Evolutionary conservation across 2,113 vertebrate species (phyloP).

Genomic region (Chunga burmeisteri): DNA sequence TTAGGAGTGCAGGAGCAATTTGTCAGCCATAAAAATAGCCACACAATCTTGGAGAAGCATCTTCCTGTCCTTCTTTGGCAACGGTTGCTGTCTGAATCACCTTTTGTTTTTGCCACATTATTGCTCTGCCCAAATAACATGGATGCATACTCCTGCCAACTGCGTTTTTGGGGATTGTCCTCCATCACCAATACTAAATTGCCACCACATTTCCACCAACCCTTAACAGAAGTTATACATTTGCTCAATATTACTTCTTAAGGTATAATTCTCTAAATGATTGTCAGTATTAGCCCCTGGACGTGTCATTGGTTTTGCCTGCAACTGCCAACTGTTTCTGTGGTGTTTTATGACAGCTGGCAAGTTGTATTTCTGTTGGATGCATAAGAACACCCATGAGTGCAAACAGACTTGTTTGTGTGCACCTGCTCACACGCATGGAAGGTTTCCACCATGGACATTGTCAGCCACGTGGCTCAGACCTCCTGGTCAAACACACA

Average conservation of each 20-base stretch:
- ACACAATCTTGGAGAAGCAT: not conserved
- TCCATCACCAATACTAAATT: not conserved
- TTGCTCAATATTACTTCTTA: not conserved
- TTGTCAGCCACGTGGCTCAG: not conserved
- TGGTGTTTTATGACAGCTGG: not conserved
- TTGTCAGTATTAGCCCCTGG: not conserved
- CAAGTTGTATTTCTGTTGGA: not conserved
- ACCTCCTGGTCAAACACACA: not conserved
- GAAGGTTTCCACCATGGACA: not conserved
- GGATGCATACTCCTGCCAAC: not conserved
- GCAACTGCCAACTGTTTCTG: not conserved
- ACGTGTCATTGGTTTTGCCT: not conserved
- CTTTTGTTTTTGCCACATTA: not conserved
- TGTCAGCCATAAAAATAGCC: not conserved
- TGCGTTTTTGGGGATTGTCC: not conserved
- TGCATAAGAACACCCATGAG: not conserved
- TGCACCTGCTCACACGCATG: rapidly evolving
- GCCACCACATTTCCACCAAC: not conserved
- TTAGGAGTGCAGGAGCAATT: not conserved
- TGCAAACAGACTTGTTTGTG: not conserved
- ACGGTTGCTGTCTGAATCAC: not conserved
- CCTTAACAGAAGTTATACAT: not conserved
- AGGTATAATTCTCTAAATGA: not conserved
- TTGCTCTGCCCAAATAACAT: not conserved
- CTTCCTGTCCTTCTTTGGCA: not conserved